A percentile compares a stretch with the other conserved stretches of the same genome.
Conservation (phyloP, 2,113 vertebrate genomes). For the Hemibagrus wyckioides region DNA sequence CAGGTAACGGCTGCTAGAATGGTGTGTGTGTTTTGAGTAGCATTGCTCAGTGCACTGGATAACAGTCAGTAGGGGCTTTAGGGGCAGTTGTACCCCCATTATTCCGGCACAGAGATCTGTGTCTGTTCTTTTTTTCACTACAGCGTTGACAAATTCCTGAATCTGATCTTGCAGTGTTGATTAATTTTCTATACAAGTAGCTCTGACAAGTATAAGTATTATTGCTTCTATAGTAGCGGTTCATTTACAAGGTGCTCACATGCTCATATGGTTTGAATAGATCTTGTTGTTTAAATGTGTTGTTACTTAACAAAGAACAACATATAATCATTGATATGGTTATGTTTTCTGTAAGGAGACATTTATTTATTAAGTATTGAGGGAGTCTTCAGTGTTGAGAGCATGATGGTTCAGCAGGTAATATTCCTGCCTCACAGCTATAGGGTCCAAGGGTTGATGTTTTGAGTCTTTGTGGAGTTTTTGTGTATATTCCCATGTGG, state of each 20-base stretch:
- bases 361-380: too few species aligned
- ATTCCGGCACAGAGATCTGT: background rate
- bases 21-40: background rate
- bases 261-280: background rate
- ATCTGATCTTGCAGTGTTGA: background rate
- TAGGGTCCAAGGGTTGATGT: too few species aligned
- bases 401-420: too few species aligned
- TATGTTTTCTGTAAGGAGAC: background rate
- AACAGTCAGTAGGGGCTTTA: background rate
- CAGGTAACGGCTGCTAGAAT: slow-evolving; percentile 38
- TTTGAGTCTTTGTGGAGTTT: too few species aligned
- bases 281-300: background rate
- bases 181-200: background rate
- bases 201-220: background rate
- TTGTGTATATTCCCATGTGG: too few species aligned
- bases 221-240: background rate
- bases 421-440: too few species aligned
- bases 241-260: background rate
- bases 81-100: background rate
- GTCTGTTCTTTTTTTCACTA: background rate
- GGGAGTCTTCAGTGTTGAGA: too few species aligned
- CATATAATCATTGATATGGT: background rate
- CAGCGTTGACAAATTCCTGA: background rate
- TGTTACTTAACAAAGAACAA: background rate
- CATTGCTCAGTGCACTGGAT: background rate